Base-by-base conservation (phyloP, 2,113 vertebrate genomes). In the Oplegnathus fasciatus region DNA sequence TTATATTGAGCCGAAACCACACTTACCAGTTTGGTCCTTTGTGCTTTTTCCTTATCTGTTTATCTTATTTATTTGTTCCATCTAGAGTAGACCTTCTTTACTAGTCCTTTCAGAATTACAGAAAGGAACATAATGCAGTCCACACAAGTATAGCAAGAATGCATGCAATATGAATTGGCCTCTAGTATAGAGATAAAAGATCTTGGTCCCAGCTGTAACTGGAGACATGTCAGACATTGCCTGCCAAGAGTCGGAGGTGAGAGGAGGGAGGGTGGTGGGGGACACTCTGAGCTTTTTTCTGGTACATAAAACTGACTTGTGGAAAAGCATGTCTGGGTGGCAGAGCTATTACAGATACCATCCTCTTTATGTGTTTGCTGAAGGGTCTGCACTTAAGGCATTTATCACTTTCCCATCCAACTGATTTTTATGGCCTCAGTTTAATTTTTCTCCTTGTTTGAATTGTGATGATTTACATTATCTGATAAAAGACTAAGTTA, bases 201-300 rank as follows among this genome's bases (percentile, higher is more conserved):
- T 88, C 84, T 78, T 3, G 50, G 86, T 91, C 78, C 78, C 48
- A 52, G 88, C 90, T 92, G 90, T 93, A 95, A 95, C 87, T 82
- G 88, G 91, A 95, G 89, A 92, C 90, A 87, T 89, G 91, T 91
- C 84, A 83, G 88, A 84, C 88, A 83, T 91, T 92, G 80, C 76
- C 89, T 91, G 80, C 82, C 80, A 88, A 76, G 86, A 92, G 84
- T 61, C n/a, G 26, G 80, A 82, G 90, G 84, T 64, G 71, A 80
- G 3, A 46, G 32, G 1, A 5, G 13, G 9, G 34, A 4, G 34
- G 34, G 34, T 37, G 34, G 34, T 37, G 34, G 34, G 65, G 58
- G 44, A 15, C 3, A 54, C 62, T 67, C 69, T 40, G 13, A 42
- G 58, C 48, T n/a, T 44, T 46, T 74, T 80, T 61, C 79, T 62